Evolutionary conservation across 2,888 invertebrate species (phyloP), one percentile per base, ranked within the genome.

Genomic region (Drosophila paramelanica): DNA sequence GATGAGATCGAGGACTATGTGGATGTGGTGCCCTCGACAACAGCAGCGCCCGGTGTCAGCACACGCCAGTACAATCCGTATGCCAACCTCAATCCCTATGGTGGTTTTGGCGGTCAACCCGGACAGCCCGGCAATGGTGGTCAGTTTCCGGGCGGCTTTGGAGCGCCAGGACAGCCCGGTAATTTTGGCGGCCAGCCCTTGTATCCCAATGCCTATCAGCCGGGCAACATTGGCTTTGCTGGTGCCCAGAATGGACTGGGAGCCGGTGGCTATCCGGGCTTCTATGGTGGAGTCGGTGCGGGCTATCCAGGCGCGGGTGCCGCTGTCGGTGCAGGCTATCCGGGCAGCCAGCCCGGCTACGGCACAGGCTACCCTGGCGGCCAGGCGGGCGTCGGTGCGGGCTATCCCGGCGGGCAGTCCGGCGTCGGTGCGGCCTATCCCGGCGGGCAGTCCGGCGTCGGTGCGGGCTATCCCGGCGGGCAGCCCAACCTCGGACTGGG

Each of bases 1-100:
- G 92, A 92, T 49, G 91, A 92, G 55, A 91, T 92, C 17, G 91
- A 91, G 52, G 92, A 92, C 25, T 90, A 90, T 60, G 78, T 79
- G 11, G 88, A 88, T 56, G 72, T 72, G 25, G 94, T 68, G 82
- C 93, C 87, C 4, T 57, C 67, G 10, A 60, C 61, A 2, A 38
- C 67, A 2, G 39, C 39, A 6, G 14, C 74, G 0, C 76, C 88
- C 25, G 74, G 25, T 92, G 92, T 89, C 36, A 83, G 73, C 47
- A 89, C 81, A n/a, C 85, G 88, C 5, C 82, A 91, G 56, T 89
- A 43, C 10, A 84, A 64, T 67, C 90, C 91, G 8, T 88, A 85
- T 43, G 43, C 64, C 1, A 55, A 46, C 47, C 65, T 55, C 13
- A 73, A 60, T 50, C 46, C 51, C 11, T 78, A 25, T 31, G 62